Percentiles rank a stretch among this genome's conserved stretches.
Evolutionary conservation across 2,797 vertebrate genomes (phyloP).

Genomic region (Chromobotia macracanthus): DNA sequence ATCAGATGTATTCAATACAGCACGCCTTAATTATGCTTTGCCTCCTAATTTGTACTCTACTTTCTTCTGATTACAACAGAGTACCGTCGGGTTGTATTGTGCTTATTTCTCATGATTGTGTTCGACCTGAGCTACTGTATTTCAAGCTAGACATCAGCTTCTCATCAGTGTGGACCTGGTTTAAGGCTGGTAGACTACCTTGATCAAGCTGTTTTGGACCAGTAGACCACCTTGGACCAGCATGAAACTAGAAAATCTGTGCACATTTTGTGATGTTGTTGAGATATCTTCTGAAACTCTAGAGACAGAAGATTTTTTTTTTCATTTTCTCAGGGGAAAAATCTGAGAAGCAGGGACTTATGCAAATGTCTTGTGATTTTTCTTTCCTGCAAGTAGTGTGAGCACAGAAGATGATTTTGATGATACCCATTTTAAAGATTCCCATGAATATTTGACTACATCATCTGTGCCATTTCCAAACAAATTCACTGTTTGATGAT

Average conservation of each 20-base stretch:
- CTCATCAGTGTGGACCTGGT: no score
- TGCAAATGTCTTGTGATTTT: background rate
- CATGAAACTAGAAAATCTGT: background rate
- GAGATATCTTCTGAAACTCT: background rate
- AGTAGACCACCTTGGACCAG: background rate
- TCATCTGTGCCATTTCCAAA: constrained; percentile 51
- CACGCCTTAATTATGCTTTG: constrained; percentile 3
- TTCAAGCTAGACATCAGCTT: no score
- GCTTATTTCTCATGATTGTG: background rate
- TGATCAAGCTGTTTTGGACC: background rate
- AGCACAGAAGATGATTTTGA: constrained; percentile 10
- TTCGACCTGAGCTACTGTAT: background rate
- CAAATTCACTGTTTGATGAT: constrained; percentile 47
- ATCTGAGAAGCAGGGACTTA: background rate
- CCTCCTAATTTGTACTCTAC: background rate
- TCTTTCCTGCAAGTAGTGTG: background rate
- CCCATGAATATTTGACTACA: constrained; percentile 30
- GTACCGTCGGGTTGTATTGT: constrained; percentile 22
- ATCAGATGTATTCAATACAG: constrained; percentile 32
- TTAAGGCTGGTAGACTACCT: no score
- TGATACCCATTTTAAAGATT: background rate
- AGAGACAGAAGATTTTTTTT: background rate
- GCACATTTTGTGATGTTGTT: background rate
- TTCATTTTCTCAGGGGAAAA: background rate
- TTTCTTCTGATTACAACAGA: background rate